A percentile compares a stretch with the other conserved stretches of the same genome.
Evolutionary conservation across 1,140 invertebrate genomes (phyloP).

Genomic region (Caenorhabditis remanei): DNA sequence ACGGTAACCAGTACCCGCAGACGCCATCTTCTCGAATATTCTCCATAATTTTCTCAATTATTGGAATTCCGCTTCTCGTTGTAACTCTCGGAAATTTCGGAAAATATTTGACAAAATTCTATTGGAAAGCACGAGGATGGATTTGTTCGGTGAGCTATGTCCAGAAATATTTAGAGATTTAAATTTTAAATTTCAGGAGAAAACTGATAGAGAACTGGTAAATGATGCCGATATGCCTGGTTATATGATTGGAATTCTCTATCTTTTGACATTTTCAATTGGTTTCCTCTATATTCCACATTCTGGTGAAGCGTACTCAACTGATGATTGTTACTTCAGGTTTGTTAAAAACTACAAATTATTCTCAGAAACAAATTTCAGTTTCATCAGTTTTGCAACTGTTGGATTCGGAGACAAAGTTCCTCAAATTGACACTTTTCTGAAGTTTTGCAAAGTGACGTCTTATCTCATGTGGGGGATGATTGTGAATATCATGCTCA

Average conservation of each 20-base stretch:
- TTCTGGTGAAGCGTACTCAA: neutral
- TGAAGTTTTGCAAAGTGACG: conserved; percentile 9
- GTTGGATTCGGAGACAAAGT: conserved; percentile 53
- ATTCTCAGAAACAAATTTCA: neutral
- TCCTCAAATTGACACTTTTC: conserved; percentile 27
- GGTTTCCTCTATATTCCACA: conserved; percentile 28
- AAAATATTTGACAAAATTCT: conserved; percentile 50
- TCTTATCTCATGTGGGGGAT: conserved; percentile 17
- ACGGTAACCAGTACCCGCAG: conserved; percentile 38
- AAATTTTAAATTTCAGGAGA: neutral
- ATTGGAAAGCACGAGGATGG: conserved; percentile 31
- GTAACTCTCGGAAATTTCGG: conserved; percentile 46
- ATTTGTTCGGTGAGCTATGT: neutral
- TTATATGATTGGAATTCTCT: neutral
- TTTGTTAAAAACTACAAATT: neutral
- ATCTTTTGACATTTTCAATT: conserved; percentile 8
- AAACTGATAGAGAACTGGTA: neutral
- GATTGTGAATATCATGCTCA: conserved; percentile 33
- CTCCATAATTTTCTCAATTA: conserved; percentile 45
- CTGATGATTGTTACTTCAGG: conserved; percentile 54
- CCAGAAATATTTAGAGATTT: neutral
- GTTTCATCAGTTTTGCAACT: conserved; percentile 48
- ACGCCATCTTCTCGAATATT: neutral
- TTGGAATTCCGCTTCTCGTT: conserved; percentile 45
- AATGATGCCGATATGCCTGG: conserved; percentile 32